A percentile compares a stretch with the other conserved stretches of the same genome.
phyloP scores from a whole-genome alignment of 2,888 invertebrate species.

The Luperina nickerlii region DNA sequence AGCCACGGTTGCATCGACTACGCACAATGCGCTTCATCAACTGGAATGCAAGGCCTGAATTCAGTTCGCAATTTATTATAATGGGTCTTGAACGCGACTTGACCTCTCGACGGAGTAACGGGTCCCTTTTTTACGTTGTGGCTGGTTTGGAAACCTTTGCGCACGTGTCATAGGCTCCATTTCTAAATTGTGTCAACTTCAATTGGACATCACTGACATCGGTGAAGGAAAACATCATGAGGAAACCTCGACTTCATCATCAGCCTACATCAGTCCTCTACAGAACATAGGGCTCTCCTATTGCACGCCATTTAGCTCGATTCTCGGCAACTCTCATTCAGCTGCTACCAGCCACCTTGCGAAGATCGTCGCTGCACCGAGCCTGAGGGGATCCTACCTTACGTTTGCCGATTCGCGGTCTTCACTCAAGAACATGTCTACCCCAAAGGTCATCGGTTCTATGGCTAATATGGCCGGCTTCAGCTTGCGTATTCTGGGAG shows the following conservation, averaged over 20 bases:
- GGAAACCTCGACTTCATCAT: neutral
- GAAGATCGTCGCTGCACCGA: neutral
- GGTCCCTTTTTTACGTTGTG: neutral
- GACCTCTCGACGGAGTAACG: neutral
- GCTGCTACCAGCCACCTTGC: neutral
- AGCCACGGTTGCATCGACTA: slow-evolving; percentile 20
- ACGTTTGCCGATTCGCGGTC: too few relatives aligned
- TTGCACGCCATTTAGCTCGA: neutral
- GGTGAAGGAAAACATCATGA: neutral
- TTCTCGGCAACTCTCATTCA: neutral
- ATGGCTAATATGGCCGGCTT: too few relatives aligned
- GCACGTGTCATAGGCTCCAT: neutral
- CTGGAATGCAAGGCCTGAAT: slow-evolving; percentile 8
- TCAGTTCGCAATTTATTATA: slow-evolving; percentile 4
- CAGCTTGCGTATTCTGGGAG: too few relatives aligned
- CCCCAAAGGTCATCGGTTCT: too few relatives aligned
- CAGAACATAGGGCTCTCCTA: neutral
- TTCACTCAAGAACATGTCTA: too few relatives aligned
- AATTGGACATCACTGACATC: neutral
- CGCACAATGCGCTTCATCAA: slow-evolving; percentile 21
- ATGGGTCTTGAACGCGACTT: neutral
- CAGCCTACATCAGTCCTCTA: neutral
- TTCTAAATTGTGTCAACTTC: neutral
- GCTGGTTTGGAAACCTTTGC: neutral
- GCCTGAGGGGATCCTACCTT: too few relatives aligned